Base-by-base conservation (phyloP, 2,888 invertebrate genomes). In the Caenorhabditis plicata region DNA sequence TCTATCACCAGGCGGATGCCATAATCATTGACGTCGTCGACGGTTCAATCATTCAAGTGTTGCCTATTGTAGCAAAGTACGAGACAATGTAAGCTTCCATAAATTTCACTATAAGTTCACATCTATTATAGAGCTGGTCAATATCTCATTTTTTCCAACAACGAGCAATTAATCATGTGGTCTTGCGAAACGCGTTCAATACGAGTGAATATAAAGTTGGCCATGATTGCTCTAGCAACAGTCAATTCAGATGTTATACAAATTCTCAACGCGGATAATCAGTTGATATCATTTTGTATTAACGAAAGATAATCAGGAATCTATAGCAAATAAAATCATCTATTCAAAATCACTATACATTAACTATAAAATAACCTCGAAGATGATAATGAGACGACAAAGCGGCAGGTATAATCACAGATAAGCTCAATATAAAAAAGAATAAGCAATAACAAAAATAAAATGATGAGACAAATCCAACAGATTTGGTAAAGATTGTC, bases 91-190 rank as follows among this genome's bases (percentile, higher is more conserved):
- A n/a, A n/a, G n/a, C n/a, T n/a, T n/a, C n/a, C n/a, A n/a, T n/a
- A n/a, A n/a, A n/a, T n/a, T n/a, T n/a, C n/a, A n/a, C n/a, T n/a
- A n/a, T n/a, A n/a, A n/a, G n/a, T n/a, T n/a, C n/a, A n/a, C n/a
- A 9, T 36, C 25, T 13, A 9, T 38, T 46, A 11, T 49, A 60
- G 51, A 61, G 54, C 54, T 23, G 61, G 61, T 13, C 40, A 15
- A 5, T 55, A 43, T 17, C 51, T 61, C 32, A 35, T 51, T 13
- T 61, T 61, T 41, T 54, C 54, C 29, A 35, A 61, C 15, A 23
- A 22, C 17, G 43, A 33, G 13, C 61, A 54, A n/a, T 35, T 61
- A 1, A 20, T 55, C 20, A 38, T 61, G 13, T 61, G 61, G 61
- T 55, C 54, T 0, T 11, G 35, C 19, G 42, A 25, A n/a, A 54